Base-by-base conservation (phyloP, 2,888 invertebrate genomes). In the Papilio demoleus region DNA sequence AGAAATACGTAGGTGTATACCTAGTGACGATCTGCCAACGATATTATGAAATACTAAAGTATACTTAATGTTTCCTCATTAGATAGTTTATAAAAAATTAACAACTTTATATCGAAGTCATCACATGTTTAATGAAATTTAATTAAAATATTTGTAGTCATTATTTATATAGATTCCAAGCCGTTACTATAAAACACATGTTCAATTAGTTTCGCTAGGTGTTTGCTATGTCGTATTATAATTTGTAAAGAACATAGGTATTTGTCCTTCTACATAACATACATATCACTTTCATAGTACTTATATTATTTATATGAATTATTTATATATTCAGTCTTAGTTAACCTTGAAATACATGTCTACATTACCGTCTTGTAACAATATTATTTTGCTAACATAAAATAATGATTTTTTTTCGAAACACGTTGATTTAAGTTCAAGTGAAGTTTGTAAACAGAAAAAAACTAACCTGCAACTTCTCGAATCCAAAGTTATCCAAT, bases 401-500 rank as follows among this genome's bases (percentile, higher is more conserved):
- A 58, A 42, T 17, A 12, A 8, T 3, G n/a, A 65, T 65, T 24
- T 8, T 40, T 17, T 42, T 40, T 17, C 5, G n/a, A 50, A 36
- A 14, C 14, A 11, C 4, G 6, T 31, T 31, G 22, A 42, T 17
- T 17, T 12, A 63, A 63, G 4, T 27, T 12, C 9, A 53, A 36
- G 38, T 24, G 19, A 31, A 59, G 59, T 59, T 36, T 59, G 22
- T 38, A 31, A 62, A 65, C 45, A 40, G 53, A 68, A 65, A 66
- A 59, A 70, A 56, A 81, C 77, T 36, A 70, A 91, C 92, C 90
- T 92, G 90, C 76, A 92, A 80, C 77, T 90, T 90, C 78, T 92
- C 90, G 80, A 90, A 90, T 82, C 90, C 89, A 81, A 87, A 87
- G 77, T 92, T 92, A 84, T 92, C 92, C 86, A 92, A 80, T 85